These are phyloP conservation scores for Elephantulus edwardii DNA, from an alignment of 2,113 vertebrate species.

Conservation along the genomic window DNA sequence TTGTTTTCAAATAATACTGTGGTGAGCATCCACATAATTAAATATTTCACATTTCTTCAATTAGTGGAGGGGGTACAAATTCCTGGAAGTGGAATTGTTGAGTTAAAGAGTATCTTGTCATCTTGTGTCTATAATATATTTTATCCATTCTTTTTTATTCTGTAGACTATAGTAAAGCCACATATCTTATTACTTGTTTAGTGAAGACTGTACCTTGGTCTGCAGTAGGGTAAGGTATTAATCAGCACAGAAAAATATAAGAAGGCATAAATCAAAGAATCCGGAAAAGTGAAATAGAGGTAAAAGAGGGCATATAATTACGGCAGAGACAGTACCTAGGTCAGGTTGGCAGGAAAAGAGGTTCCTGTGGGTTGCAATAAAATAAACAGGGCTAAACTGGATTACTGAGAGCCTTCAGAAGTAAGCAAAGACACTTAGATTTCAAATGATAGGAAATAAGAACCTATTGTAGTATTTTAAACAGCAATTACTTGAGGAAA, in stretches of 20 bases:
- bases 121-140: not conserved
- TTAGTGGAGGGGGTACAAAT: not conserved
- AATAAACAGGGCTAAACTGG: not conserved
- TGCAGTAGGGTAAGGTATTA: not conserved
- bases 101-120: not conserved
- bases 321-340: not conserved
- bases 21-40: not conserved
- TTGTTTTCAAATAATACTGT: slow-evolving; percentile 7
- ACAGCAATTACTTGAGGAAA: not conserved
- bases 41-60: not conserved
- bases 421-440: not conserved
- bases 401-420: not conserved
- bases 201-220: not conserved
- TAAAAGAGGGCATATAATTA: not conserved
- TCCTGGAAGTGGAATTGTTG: not conserved
- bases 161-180: not conserved
- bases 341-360: not conserved
- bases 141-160: not conserved
- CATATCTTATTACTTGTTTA: not conserved
- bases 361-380: not conserved
- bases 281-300: not conserved
- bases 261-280: not conserved
- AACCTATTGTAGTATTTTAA: not conserved
- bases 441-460: not conserved
- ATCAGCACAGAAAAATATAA: not conserved